phyloP scores from a whole-genome alignment of 2,113 vertebrate species.

The Climacteris rufus region DNA sequence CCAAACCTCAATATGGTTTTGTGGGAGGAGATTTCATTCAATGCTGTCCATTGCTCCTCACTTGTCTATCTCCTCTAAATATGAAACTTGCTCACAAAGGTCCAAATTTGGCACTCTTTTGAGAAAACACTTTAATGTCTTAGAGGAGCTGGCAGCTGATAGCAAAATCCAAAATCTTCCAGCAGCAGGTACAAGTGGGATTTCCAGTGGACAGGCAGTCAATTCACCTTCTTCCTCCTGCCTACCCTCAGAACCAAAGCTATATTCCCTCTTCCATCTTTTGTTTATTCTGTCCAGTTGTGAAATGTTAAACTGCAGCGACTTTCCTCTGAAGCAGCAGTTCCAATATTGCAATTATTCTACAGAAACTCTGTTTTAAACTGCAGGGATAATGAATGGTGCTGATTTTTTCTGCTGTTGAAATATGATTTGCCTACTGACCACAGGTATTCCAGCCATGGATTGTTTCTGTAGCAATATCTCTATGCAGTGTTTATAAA shows the following conservation, averaged over 20 bases:
- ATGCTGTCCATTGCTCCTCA: neutral
- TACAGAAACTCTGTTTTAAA: slow-evolving; percentile 15
- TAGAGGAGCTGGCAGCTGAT: neutral
- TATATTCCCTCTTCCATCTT: neutral
- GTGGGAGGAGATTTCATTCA: neutral
- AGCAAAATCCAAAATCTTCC: neutral
- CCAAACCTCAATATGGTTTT: neutral
- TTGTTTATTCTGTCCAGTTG: slow-evolving; percentile 2
- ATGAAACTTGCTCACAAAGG: neutral
- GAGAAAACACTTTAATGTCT: neutral
- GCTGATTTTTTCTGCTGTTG: neutral
- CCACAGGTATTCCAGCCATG: neutral
- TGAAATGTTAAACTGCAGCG: neutral
- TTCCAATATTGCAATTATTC: slow-evolving; percentile 34
- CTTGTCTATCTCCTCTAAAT: neutral
- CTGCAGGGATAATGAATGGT: slow-evolving; percentile 43
- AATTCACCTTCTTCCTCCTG: neutral
- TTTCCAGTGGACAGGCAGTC: neutral
- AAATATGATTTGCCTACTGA: slow-evolving; percentile 37
- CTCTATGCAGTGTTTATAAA: neutral
- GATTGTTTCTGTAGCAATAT: neutral
- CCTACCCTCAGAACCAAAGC: neutral
- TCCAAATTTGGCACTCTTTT: neutral
- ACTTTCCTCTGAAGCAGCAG: neutral
- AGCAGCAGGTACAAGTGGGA: neutral